Evolutionary conservation across 1,140 invertebrate species (phyloP), one percentile per base, ranked within the genome.

Genomic region (Bombus affinis): DNA sequence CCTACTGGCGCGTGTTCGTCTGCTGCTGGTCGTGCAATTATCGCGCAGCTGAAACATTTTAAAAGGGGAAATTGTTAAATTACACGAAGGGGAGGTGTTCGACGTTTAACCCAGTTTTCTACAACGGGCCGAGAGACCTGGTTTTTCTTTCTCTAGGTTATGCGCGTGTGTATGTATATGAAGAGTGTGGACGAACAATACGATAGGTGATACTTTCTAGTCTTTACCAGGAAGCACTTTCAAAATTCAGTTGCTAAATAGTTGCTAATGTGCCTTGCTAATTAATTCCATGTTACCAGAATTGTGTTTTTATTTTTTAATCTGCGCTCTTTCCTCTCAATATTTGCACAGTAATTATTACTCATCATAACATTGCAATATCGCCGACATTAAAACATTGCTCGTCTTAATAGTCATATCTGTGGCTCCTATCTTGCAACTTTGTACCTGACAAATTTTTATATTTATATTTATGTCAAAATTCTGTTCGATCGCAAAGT

Each of bases 61-160:
- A 71, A 79, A 53, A 66, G 82, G 57, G 66, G 82, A 84, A 84
- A 84, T 79, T 84, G 82, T 79, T 84, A 79, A 84, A 79, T 84
- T 84, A 84, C 82, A 71, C 47, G 44, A 32, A n/a, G 42, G 39
- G 66, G 66, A 71, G 18, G 75, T 39, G 68, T 57, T 76, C 25
- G 28, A 53, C 75, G 76, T 84, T 84, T 84, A 79, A 84, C 82
- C 82, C n/a, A 84, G 66, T 84, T 84, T 79, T 35, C 66, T 13
- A 37, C n/a, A 10, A 22, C 28, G 53, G 35, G 15, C 12, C 74
- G 8, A 12, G 62, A 47, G 62, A 81, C 37, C n/a, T 73, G 32
- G 47, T 37, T 35, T 76, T 15, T 73, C 39, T 18, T 13, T n/a
- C 35, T 13, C 44, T 65, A 42, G 53, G 39, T 28, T 35, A 18